Base-by-base conservation (phyloP, 2,113 vertebrate genomes). In the Sceloporus tristichus region DNA sequence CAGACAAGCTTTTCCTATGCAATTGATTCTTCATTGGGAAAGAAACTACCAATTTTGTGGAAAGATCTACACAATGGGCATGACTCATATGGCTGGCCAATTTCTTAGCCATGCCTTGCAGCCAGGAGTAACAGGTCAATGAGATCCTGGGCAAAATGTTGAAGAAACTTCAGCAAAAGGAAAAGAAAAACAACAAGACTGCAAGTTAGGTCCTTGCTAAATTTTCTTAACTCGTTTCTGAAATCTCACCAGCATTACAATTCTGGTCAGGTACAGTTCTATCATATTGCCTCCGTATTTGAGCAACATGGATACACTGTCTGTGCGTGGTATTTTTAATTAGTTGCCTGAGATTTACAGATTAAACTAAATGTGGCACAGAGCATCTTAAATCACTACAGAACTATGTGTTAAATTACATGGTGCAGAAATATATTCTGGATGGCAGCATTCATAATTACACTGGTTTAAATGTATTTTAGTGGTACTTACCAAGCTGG, bases 371-470 rank as follows among this genome's bases (percentile, higher is more conserved):
- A 65, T 91, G 82, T 91, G 81, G 65, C 91, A 82, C 2, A n/a
- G 80, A 88, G 79, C 78, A 66, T 93, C 83, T 90, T 95, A 95
- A 95, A 96, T 96, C 91, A 92, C 76, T 88, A 42, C 77, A 90
- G 71, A 90, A 84, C n/a, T 92, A 89, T 86, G 78, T 91, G 90
- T 88, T 94, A 94, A 94, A 93, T 94, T 91, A 90, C 54, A 88
- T 29, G 84, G 79, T 16, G 14, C 65, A 38, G 66, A 83, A 88
- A 84, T 91, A 90, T 86, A 42, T 73, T 62, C 40, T 91, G 84
- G 93, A 88, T 88, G 74, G 85, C 85, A 92, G 87, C 92, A 94
- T 93, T 91, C 89, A 93, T 96, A 95, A 95, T 92, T 94, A 85
- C 83, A n/a, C 82, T 91, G 88, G 27, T 93, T 94, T 94, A 94